phyloP scores from a whole-genome alignment of 2,888 invertebrate genomes.

The Campopleginae sp. region DNA sequence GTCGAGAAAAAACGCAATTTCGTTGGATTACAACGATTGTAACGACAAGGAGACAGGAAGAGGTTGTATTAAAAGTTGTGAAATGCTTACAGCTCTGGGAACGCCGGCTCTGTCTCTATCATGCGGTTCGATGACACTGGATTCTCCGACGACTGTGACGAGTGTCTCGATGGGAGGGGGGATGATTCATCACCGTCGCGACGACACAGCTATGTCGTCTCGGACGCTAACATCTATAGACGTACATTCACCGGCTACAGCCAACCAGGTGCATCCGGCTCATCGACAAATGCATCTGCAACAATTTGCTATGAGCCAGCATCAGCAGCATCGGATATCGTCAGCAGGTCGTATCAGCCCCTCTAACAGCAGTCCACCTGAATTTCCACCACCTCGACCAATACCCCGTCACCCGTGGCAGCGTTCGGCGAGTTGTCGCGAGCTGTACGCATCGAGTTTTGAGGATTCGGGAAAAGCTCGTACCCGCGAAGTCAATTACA shows the following conservation, averaged over 20 bases:
- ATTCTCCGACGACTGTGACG: conserved; percentile 92
- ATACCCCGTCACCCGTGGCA: conserved; percentile 87
- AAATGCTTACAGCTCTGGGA: conserved; percentile 80
- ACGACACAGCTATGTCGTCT: conserved; percentile 87
- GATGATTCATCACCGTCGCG: conserved; percentile 88
- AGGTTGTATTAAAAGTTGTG: background rate
- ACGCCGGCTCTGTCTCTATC: conserved; percentile 86
- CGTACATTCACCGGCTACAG: conserved; percentile 85
- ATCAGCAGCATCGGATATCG: conserved; percentile 81
- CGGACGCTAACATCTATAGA: conserved; percentile 87
- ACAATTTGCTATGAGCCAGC: conserved; percentile 76
- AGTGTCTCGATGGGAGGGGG: conserved; percentile 87
- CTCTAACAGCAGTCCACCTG: conserved; percentile 84
- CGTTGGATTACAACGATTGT: too few species aligned
- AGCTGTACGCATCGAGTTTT: conserved; percentile 91
- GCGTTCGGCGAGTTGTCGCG: conserved; percentile 93
- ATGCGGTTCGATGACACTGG: conserved; percentile 89
- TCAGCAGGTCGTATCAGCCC: conserved; percentile 85
- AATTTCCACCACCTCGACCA: conserved; percentile 84
- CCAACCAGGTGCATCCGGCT: conserved; percentile 84
- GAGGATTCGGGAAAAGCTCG: conserved; percentile 89
- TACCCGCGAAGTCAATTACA: conserved; percentile 77
- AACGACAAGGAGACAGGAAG: background rate
- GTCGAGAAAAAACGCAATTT: too few species aligned
- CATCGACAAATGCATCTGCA: conserved; percentile 76